Percentiles rank a stretch among this genome's conserved stretches.
phyloP scores from a whole-genome alignment of 2,113 vertebrate genomes.

The Sapayoa aenigma region DNA sequence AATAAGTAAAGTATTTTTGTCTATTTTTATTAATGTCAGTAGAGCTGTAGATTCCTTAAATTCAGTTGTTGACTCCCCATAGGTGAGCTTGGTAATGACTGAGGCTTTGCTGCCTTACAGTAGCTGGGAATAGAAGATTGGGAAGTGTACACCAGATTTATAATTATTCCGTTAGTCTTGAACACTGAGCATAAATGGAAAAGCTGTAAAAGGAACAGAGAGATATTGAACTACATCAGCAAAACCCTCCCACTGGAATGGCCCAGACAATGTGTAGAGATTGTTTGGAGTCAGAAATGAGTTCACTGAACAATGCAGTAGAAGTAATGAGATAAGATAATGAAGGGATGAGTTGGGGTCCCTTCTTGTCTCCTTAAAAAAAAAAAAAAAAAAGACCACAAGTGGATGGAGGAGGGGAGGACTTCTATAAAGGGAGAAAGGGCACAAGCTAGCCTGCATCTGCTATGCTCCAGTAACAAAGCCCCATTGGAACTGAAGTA shows the following conservation, averaged over 20 bases:
- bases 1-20: not conserved
- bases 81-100: rapidly evolving
- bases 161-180: not conserved
- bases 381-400: not conserved
- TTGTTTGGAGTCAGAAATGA: not conserved
- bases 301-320: not conserved
- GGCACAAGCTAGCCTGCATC: not conserved
- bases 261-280: not conserved
- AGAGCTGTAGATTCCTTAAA: not conserved
- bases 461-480: not conserved
- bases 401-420: not conserved
- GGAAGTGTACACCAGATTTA: not conserved
- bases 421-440: not conserved
- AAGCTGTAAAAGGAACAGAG: not conserved
- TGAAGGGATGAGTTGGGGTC: not conserved
- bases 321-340: conserved; percentile 5
- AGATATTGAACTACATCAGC: not conserved
- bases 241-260: conserved; percentile 12
- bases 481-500: not conserved
- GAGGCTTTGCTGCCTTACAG: not conserved
- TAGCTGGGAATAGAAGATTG: not conserved
- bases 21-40: not conserved
- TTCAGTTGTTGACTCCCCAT: not conserved
- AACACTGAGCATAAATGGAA: not conserved
- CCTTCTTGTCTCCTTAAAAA: not conserved